phyloP scores from a whole-genome alignment of 2,113 vertebrate species.

The Phyllostomus hastatus region DNA sequence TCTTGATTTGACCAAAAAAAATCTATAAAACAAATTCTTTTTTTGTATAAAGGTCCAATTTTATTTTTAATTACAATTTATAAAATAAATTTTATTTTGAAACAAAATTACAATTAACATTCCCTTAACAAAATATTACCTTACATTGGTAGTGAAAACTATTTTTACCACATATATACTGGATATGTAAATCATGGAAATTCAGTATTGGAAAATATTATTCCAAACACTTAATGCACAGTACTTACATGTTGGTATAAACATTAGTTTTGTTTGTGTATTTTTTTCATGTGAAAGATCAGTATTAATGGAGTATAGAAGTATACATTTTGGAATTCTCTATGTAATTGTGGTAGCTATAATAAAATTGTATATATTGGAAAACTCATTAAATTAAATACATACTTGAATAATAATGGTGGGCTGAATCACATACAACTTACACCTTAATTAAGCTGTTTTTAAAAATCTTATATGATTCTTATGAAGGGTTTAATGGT shows the following conservation, averaged over 20 bases:
- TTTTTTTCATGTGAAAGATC: background rate
- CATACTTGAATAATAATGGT: background rate
- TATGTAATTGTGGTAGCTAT: background rate
- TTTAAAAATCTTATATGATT: background rate
- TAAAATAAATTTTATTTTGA: background rate
- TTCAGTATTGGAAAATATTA: background rate
- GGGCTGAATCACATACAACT: background rate
- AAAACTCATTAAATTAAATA: background rate
- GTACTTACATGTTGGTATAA: fast-evolving
- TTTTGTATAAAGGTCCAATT: background rate
- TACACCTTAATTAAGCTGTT: background rate
- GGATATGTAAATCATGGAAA: background rate
- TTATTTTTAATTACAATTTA: background rate
- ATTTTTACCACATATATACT: background rate
- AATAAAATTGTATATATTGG: background rate
- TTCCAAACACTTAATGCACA: background rate
- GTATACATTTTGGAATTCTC: background rate
- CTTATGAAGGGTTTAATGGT: background rate
- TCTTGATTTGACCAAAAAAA: background rate
- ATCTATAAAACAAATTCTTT: background rate
- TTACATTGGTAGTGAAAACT: background rate
- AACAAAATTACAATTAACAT: background rate
- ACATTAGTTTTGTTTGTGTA: background rate
- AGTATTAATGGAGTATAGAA: background rate
- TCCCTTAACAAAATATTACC: background rate